Evolutionary conservation across 2,113 vertebrate species (phyloP), one percentile per base, ranked within the genome.

Genomic region (Elanus axillaris): DNA sequence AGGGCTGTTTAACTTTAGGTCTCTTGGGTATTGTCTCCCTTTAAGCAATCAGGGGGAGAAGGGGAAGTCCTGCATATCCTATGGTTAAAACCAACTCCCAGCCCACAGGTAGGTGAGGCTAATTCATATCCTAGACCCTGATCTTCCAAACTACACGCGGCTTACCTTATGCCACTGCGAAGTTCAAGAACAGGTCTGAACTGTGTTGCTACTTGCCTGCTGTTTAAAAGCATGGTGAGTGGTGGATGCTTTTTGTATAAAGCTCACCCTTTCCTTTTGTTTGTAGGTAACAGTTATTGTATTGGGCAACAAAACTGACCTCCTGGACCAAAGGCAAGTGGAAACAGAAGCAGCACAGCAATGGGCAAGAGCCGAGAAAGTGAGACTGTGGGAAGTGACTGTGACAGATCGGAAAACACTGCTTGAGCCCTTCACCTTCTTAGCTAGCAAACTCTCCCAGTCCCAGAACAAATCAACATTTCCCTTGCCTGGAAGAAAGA

Each of bases 321-420:
- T 99, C 81, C 97, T 96, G 29, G 99, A 99, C 64, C 98, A 98
- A 64, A 98, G 99, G 26, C 98, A 99, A 98, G 99, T 99, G 91
- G 99, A 99, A 6, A 93, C 97, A 55, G 99, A 99, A 88, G 98
- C 94, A 88, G 99, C 99, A 3, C 99, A 99, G 97, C 99, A 99
- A 76, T 99, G 99, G 99, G 99, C 99, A 4, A 98, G 97, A 13
- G 98, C 98, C 0, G 99, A 99, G 98, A 99, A 98, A 96, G 98
- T 99, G 88, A 99, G 99, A 86, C 98, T 99, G 81, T 99, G 99
- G 99, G 99, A 99, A 97, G 99, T 99, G 90, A 99, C 98, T 6
- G 99, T 99, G 40, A 97, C 98, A 0, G 99, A 99, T 21, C 97
- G 99, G 59, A 98, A 96, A 96, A 99, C 99, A 0, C 98, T 99